Base-by-base conservation (phyloP, 2,888 invertebrate species). In the Anagyrus pseudococci region DNA sequence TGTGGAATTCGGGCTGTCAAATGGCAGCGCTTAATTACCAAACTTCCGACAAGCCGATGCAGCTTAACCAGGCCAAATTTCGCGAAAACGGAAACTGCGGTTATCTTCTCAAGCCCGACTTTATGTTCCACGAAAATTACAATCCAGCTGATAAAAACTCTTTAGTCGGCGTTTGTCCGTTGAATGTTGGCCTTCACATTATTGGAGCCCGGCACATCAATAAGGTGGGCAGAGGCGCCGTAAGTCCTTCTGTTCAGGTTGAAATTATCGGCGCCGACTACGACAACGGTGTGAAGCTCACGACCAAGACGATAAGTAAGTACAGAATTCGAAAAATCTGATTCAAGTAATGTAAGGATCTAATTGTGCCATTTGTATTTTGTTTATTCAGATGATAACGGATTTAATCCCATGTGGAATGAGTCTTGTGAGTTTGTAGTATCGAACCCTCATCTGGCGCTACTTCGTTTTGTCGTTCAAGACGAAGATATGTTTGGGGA, bases 1-100 rank as follows among this genome's bases (percentile, higher is more conserved):
- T 97, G 83, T 99, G 98, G 98, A 96, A 96, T 80, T 87, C 89
- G 13, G 98, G 97, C 1, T 94, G 93, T 49, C 99, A 99, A 82
- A 94, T 99, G 96, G 93, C 95, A 0, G 98, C 98, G 0, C 83
- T 99, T 3, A 99, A 99, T 82, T 99, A 96, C 81, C 99, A 99
- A 82, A 98, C 98, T 0, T 86, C 89, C 66, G 98, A 98, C 79
- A 93, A 93, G 75, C 86, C 94, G 13, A 98, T 99, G 97, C 98
- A 99, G 81, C 77, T 98, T 10, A 98, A 99, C 82, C 90, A 92
- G 77, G 96, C 94, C 0, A 92, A 92, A 77, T 99, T 99, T 77
- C 84, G 90, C 26, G 91, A 93, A 76, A 99, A 99, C 76, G 97
- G 96, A 0, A 86, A 88, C 33, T 96, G 96, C 79, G 99, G 99